These are phyloP conservation scores for Allygus modestus DNA, from an alignment of 2,888 invertebrate species.

Conservation along the genomic window DNA sequence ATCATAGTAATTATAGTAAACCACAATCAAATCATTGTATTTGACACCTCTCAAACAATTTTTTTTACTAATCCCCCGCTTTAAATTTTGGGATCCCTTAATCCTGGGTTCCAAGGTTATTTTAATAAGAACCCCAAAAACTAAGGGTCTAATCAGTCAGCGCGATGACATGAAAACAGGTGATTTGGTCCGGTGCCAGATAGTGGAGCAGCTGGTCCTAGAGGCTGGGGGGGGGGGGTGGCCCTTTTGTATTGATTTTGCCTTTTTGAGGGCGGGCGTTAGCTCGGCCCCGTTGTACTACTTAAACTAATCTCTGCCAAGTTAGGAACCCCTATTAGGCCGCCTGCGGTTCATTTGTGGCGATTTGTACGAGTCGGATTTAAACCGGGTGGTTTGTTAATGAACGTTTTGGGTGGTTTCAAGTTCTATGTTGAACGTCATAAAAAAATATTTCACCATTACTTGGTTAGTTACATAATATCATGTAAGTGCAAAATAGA, in stretches of 20 bases:
- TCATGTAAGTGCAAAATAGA: no score
- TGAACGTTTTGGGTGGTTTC: neutral
- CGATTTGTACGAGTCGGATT: conserved; percentile 12
- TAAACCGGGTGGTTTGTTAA: neutral
- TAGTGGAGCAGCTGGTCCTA: neutral
- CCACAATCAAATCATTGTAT: no score
- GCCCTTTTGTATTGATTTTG: conserved; percentile 64
- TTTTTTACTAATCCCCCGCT: no score
- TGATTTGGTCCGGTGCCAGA: conserved; percentile 51
- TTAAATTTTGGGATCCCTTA: no score
- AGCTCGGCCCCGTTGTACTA: conserved; percentile 25
- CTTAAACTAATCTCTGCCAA: conserved; percentile 29
- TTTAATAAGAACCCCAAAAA: no score
- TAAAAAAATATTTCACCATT: no score
- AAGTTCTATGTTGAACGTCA: neutral
- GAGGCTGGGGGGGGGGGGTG: conserved; percentile 13
- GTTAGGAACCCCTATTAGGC: conserved; percentile 2
- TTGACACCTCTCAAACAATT: no score
- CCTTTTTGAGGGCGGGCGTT: conserved; percentile 61
- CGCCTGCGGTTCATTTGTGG: conserved; percentile 31
- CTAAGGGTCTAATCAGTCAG: conserved; percentile 7
- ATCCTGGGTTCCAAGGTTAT: no score
- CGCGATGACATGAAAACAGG: conserved; percentile 31
- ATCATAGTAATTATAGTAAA: no score
- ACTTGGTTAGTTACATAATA: no score